Base-by-base conservation (phyloP, 2,797 vertebrate species). In the Rhinatrema bivittatum region DNA sequence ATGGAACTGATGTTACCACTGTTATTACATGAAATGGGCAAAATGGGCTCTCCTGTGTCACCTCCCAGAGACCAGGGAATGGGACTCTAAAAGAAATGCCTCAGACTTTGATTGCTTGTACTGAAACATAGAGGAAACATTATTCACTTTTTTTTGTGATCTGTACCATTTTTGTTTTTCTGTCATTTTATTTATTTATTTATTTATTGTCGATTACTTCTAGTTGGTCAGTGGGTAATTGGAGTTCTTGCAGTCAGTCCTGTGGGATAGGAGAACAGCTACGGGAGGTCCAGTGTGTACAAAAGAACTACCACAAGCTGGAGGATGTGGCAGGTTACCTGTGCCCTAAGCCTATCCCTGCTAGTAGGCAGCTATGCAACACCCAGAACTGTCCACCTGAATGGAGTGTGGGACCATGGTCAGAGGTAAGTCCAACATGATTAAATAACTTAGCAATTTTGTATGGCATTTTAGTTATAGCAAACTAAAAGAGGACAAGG, bases 201-300 rank as follows among this genome's bases (percentile, higher is more conserved):
- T 40, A n/a, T n/a, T n/a, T n/a, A n/a, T n/a, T n/a, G n/a, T n/a
- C n/a, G n/a, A n/a, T n/a, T n/a, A n/a, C n/a, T 64, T 35, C 27
- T 77, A 95, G 91, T 66, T 95, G 91, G 91, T 85, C 80, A 15
- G 44, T 82, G 12, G 89, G 85, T 34, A 87, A 83, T 54, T 94
- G 91, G 91, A 83, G 81, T 22, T 8, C 3, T 20, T 94, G 91
- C 70, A 93, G 84, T 56, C 78, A 32, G 52, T 84, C 74, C 6
- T 94, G 91, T 16, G 88, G 88, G 3, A 68, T 74, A 33, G 91
- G 91, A 22, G 71, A 87, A 16, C 87, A 86, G 66, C 74, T 62
- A 8, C 74, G 88, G 5, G 70, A 55, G 9, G 76, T 89, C 43
- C 81, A 44, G 29, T 95, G 91, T 32, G 55, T 67, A 7, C 87